These are phyloP conservation scores for Characodon lateralis DNA, from an alignment of 2,797 vertebrate species.

Conservation along the genomic window DNA sequence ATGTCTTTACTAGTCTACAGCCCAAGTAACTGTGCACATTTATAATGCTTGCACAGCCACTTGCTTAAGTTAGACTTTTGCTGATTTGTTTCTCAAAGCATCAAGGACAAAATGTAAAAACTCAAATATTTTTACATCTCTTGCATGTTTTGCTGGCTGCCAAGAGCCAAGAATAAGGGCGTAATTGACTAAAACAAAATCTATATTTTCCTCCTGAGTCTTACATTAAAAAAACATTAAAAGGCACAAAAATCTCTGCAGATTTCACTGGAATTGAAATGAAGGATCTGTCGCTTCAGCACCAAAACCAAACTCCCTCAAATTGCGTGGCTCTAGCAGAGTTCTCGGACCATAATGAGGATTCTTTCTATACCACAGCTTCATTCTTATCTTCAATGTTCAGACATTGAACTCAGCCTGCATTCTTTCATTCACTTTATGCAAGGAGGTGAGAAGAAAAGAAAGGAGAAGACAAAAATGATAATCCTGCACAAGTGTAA, in stretches of 20 bases:
- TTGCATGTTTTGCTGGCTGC: background rate
- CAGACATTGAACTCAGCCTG: background rate
- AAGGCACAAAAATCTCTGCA: background rate
- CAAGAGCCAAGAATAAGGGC: background rate
- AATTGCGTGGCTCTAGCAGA: background rate
- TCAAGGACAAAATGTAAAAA: too few relatives aligned
- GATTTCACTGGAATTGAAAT: background rate
- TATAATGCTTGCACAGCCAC: too few relatives aligned
- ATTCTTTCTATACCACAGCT: conserved; percentile 33
- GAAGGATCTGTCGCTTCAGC: background rate
- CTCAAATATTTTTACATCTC: background rate
- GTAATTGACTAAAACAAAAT: background rate
- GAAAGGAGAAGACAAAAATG: background rate
- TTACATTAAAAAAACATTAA: background rate
- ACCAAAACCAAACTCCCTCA: conserved; percentile 21
- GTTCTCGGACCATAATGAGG: background rate
- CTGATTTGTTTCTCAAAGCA: too few relatives aligned
- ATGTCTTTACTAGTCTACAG: too few relatives aligned
- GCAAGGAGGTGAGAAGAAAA: background rate
- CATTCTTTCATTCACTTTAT: background rate
- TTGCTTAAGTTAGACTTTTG: too few relatives aligned
- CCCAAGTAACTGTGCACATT: too few relatives aligned
- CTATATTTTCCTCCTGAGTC: background rate
- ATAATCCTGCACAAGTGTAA: too few relatives aligned
- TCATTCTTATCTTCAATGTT: conserved; percentile 18